Base-by-base conservation (phyloP, 2,797 vertebrate species). In the Myripristis murdjan region DNA sequence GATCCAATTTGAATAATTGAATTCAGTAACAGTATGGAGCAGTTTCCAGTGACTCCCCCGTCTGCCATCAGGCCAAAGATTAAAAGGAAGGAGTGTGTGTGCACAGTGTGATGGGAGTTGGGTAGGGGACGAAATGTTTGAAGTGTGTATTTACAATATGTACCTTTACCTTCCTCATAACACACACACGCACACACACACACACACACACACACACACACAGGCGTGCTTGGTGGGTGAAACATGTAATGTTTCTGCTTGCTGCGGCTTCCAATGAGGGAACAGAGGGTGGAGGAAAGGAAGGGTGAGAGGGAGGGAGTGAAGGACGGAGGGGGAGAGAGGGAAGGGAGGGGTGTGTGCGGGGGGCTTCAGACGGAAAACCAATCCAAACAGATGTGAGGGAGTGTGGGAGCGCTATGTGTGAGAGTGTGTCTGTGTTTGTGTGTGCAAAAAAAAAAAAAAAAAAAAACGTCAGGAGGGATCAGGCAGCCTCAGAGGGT, bases 351-450 rank as follows among this genome's bases (percentile, higher is more conserved):
- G 39, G 15, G 28, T 33, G 5, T 28, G 61, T 20, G 14, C 24
- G 16, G 33, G 18, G 41, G 9, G 68, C 61, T 73, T 62, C 58
- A 84, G 81, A 78, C 60, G 46, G 79, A 84, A 87, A 90, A 84
- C 84, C 83, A 79, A 91, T 83, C 74, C 74, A 77, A 88, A 86
- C 86, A 90, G 85, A 90, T 87, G 87, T 82, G 75, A 73, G 71
- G 2, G 62, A 84, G 77, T 87, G 80, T 83, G 86, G 70, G 85
- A 83, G 89, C 10, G 26, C 55, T 43, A 2, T 62, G 72, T 68
- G 78, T 60, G 70, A 63, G 64, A 35, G 64, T 47, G 70, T 57
- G 74, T 64, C 44, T 70, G 58, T 51, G 66, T 73, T 41, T 77
- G 76, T 65, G 62, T 74, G 39, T 18, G 6, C 22, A 51, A 62